Evolutionary conservation across 2,113 vertebrate genomes (phyloP).

Genomic region (Myrmecobius fasciatus): DNA sequence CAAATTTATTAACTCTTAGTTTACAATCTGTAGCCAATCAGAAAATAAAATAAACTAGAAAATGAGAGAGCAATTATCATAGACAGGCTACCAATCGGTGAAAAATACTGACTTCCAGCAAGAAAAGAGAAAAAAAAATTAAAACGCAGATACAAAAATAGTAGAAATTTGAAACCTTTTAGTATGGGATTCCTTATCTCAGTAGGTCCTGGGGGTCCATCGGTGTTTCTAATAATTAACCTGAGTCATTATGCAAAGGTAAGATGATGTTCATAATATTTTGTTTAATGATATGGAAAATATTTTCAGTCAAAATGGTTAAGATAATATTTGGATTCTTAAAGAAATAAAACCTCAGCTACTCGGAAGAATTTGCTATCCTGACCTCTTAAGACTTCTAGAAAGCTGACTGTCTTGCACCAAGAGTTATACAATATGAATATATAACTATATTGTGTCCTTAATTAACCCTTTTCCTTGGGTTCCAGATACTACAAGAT

Average conservation of each 20-base stretch:
- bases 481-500: background rate
- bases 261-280: background rate
- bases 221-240: background rate
- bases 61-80: background rate
- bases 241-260: accelerated
- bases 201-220: background rate
- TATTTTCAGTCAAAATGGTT: background rate
- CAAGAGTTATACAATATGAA: background rate
- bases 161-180: background rate
- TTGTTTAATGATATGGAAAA: background rate
- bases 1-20: background rate
- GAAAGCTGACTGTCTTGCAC: background rate
- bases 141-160: background rate
- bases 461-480: background rate
- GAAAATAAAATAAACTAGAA: background rate
- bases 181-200: background rate
- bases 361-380: background rate
- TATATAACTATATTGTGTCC: background rate
- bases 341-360: background rate
- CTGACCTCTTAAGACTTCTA: background rate
- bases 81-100: background rate
- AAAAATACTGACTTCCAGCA: background rate
- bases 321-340: background rate
- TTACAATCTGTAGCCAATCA: background rate
- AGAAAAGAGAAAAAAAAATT: background rate